Conservation (phyloP, 2,888 invertebrate genomes). For the Ornithoptera alexandrae region DNA sequence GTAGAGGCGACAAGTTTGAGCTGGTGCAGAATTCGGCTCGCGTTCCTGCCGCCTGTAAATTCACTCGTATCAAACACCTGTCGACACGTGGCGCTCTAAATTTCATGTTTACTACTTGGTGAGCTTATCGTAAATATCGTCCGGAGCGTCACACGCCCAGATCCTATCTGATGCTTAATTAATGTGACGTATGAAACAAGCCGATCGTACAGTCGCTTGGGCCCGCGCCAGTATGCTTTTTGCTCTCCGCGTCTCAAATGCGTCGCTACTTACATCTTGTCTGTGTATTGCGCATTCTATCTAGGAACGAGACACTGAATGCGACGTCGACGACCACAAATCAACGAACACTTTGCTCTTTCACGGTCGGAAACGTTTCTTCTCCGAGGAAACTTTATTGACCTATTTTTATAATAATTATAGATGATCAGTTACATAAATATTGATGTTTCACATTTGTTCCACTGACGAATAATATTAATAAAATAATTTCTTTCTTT, state of each 20-base stretch:
- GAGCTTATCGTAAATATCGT: conserved; percentile 52
- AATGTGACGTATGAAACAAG: conserved; percentile 72
- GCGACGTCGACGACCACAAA: conserved; percentile 64
- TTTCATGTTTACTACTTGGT: conserved; percentile 44
- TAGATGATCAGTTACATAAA: conserved; percentile 53
- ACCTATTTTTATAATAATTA: conserved; percentile 67
- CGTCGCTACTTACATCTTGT: conserved; percentile 40
- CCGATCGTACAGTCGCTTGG: conserved; percentile 65
- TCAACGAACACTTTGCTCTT: conserved; percentile 73
- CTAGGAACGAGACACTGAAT: conserved; percentile 62
- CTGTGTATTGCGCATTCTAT: conserved; percentile 52
- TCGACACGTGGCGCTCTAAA: conserved; percentile 38
- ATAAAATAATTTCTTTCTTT: too few relatives aligned
- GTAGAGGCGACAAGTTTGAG: conserved; percentile 5
- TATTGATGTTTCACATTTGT: conserved; percentile 49
- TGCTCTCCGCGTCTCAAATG: conserved; percentile 54
- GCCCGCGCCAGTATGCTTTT: conserved; percentile 67
- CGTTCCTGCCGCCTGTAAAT: conserved; percentile 29
- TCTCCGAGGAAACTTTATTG: conserved; percentile 55
- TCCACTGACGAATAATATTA: conserved; percentile 36
- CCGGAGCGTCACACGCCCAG: conserved; percentile 47
- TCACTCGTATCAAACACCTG: conserved; percentile 41
- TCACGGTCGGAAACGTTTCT: conserved; percentile 59
- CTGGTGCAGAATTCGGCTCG: conserved; percentile 16
- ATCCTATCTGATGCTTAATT: conserved; percentile 72